A percentile compares a stretch with the other conserved stretches of the same genome.
Evolutionary conservation across 2,888 invertebrate genomes (phyloP).

Genomic region (Cephus nigrinus): DNA sequence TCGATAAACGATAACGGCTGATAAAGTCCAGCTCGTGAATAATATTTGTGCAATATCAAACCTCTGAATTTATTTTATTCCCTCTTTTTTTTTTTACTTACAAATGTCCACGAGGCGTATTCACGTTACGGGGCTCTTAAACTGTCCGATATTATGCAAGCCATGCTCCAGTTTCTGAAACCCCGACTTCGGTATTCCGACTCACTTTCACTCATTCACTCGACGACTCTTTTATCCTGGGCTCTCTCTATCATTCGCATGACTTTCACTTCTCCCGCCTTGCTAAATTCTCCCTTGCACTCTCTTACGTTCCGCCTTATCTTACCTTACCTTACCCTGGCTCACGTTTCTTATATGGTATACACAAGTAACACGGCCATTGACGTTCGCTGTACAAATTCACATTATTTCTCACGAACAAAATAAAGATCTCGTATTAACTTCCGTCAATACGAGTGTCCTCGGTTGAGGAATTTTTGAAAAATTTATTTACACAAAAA

Average conservation of each 20-base stretch:
- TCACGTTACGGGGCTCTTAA: slow-evolving; percentile 27
- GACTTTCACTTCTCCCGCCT: slow-evolving; percentile 32
- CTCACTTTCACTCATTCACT: slow-evolving; percentile 64
- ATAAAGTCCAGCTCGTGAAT: background rate
- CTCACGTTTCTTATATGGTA: background rate
- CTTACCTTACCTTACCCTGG: background rate
- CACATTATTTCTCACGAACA: background rate
- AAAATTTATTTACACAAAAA: background rate
- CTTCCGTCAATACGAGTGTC: background rate
- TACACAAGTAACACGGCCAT: background rate
- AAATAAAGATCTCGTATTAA: background rate
- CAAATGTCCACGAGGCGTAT: background rate
- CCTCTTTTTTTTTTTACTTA: background rate
- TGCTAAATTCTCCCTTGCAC: slow-evolving; percentile 20
- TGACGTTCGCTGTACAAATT: background rate
- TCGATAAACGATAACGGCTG: background rate
- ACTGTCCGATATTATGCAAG: slow-evolving; percentile 62
- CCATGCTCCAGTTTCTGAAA: slow-evolving; percentile 60
- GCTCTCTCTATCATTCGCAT: slow-evolving; percentile 33
- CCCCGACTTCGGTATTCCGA: slow-evolving; percentile 54
- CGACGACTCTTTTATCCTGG: slow-evolving; percentile 32
- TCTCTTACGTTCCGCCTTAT: slow-evolving; percentile 3
- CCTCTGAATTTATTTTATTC: background rate
- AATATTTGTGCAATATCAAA: background rate
- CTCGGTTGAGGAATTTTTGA: background rate